Base-by-base conservation (phyloP, 2,797 vertebrate genomes). In the Anisognathus igniventris region DNA sequence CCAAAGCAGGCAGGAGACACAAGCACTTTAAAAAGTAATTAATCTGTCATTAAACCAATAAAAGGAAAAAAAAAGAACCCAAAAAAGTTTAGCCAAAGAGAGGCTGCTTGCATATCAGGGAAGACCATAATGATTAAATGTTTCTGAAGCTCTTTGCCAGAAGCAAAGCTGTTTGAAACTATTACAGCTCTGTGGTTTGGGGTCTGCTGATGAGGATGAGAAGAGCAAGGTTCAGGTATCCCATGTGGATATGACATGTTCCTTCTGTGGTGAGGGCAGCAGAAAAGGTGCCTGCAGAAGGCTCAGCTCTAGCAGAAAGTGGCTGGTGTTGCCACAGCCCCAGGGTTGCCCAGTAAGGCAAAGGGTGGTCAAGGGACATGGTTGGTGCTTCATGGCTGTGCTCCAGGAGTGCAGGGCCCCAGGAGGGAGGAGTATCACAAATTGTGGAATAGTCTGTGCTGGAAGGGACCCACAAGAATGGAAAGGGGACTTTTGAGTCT, bases 171-270 rank as follows among this genome's bases (percentile, higher is more conserved):
- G 33, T 35, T 50, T 61, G 23, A 86, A 86, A 65, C 20, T 27
- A 22, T 30, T 54, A 53, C 16, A 15, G 7, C 6, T 67, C 4
- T 12, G 25, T 53, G 13, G 10, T 39, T 31, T 60, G 33, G 35
- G 12, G 7, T 67, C 45, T 39, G 37, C 30, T 84, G 61, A 22
- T 45, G 45, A 42, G 14, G 37, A 53, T 23, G n/a, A 88, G 30
- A 21, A 51, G 14, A 30, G 28, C 37, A 25, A 35, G 14, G 25
- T 61, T 61, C 20, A 50, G 58, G 45, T 8, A 10, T 42, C 14
- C 30, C 0, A 0, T 9, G 12, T 4, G 12, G 30, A 16, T n/a
- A 10, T 25, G 58, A 17, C 27, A 24, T 0, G 6, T 65, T 82
- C 33, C 5, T 79, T 44, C 31, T 1, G 1, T 33, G 27, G 4